phyloP scores from a whole-genome alignment of 2,888 invertebrate species.

The Mycalesis mineus region DNA sequence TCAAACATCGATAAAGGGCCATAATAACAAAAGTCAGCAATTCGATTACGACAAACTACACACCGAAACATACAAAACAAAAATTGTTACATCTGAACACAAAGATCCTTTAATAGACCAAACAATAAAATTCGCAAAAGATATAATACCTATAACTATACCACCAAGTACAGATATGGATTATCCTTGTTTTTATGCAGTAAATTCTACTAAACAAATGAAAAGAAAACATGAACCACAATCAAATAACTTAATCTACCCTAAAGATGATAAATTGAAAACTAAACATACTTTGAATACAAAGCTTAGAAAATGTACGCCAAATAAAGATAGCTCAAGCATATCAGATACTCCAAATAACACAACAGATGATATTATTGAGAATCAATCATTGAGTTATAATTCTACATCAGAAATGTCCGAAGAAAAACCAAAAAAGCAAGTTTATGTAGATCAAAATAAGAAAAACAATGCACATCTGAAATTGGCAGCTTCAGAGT shows the following conservation, averaged over 20 bases:
- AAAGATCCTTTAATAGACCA: slow-evolving; percentile 53
- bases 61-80: slow-evolving; percentile 29
- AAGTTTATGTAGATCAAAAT: slow-evolving; percentile 28
- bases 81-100: slow-evolving; percentile 29
- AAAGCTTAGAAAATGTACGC: slow-evolving; percentile 38
- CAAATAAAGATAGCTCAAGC: slow-evolving; percentile 40
- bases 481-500: slow-evolving; percentile 46
- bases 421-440: slow-evolving; percentile 47
- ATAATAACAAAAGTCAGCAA: slow-evolving; percentile 43
- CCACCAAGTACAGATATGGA: slow-evolving; percentile 45
- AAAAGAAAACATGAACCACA: slow-evolving; percentile 37
- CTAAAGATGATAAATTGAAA: slow-evolving; percentile 39
- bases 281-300: slow-evolving; percentile 40
- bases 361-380: slow-evolving; percentile 58
- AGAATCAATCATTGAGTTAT: slow-evolving; percentile 55
- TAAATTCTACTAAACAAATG: slow-evolving; percentile 49
- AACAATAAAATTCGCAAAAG: slow-evolving; percentile 59
- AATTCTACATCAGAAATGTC: slow-evolving; percentile 54
- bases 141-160: slow-evolving; percentile 55
- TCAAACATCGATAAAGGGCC: slow-evolving; percentile 10
- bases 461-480: slow-evolving; percentile 36
- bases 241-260: slow-evolving; percentile 18
- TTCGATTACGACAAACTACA: slow-evolving; percentile 34
- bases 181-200: slow-evolving; percentile 51
- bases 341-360: slow-evolving; percentile 47